Conservation (phyloP, 92 coral and sea anemone species). For the Zoanthus gigantus region DNA sequence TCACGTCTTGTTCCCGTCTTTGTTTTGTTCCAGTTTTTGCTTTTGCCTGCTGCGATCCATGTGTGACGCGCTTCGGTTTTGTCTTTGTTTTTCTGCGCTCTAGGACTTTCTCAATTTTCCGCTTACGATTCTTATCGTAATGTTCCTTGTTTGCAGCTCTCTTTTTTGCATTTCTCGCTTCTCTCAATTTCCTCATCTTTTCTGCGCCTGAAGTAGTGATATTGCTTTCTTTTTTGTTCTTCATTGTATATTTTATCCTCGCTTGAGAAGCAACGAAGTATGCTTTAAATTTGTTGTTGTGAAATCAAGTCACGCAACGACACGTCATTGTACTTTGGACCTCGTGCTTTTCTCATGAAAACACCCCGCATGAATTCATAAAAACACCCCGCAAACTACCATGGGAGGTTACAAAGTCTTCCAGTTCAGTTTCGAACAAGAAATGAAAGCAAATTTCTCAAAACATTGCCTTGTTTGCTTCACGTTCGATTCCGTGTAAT, state of each 20-base stretch:
- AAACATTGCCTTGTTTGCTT: constrained; percentile 11
- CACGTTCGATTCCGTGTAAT: constrained; percentile 20
- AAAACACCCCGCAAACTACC: constrained; percentile 18
- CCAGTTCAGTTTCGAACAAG: constrained; percentile 4
- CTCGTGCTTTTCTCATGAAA: constrained; percentile 16
- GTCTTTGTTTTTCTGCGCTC: constrained; percentile 42
- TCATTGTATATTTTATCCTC: constrained; percentile 11
- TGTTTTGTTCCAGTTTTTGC: constrained; percentile 7
- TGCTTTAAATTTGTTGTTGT: constrained; percentile 19
- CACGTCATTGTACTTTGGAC: constrained; percentile 24
- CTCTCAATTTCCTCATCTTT: constrained; percentile 35
- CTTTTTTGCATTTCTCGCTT: constrained; percentile 17
- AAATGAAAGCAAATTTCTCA: constrained; percentile 9
- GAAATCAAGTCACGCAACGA: constrained; percentile 17
- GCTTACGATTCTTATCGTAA: constrained; percentile 35
- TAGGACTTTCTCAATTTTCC: constrained; percentile 41
- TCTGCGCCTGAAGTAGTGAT: constrained; percentile 24
- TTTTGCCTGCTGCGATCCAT: constrained; percentile 35
- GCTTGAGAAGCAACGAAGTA: constrained; percentile 23
- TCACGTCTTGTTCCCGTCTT: constrained; percentile 14
- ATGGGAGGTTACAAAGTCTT: constrained; percentile 19
- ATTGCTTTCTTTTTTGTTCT: constrained; percentile 27
- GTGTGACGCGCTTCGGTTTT: constrained; percentile 17
- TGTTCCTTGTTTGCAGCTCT: constrained; percentile 43
- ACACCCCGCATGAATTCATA: not conserved